Percentiles rank a stretch among this genome's conserved stretches.
Evolutionary conservation across 2,797 vertebrate genomes (phyloP).

Genomic region (Mormyrops attenuatus): DNA sequence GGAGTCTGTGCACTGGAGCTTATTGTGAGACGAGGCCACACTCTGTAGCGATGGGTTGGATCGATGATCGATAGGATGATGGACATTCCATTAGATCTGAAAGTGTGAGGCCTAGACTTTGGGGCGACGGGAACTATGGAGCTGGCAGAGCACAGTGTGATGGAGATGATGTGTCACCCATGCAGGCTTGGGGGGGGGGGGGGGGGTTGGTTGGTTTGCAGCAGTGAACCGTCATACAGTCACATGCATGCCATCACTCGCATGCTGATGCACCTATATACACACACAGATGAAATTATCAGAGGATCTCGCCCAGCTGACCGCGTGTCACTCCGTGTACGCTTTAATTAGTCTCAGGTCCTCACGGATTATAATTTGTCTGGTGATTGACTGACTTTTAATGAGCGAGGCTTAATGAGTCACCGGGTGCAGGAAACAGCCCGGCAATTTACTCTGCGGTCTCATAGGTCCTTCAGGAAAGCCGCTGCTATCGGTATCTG

Average conservation of each 20-base stretch:
- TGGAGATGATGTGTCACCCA: neutral
- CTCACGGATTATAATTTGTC: slow-evolving; percentile 3
- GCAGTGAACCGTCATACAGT: neutral
- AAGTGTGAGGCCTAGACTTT: neutral
- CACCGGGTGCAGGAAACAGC: neutral
- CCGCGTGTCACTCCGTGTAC: neutral
- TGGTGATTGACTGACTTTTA: slow-evolving; percentile 19
- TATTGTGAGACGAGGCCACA: neutral
- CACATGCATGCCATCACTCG: neutral
- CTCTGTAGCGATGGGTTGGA: neutral
- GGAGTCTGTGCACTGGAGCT: neutral
- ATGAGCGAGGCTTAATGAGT: slow-evolving; percentile 13
- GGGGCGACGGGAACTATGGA: neutral
- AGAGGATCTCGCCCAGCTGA: neutral
- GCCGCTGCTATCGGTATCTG: neutral
- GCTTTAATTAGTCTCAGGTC: slow-evolving; percentile 11
- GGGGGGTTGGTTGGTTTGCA: neutral
- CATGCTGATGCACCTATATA: neutral
- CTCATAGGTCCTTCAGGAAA: neutral
- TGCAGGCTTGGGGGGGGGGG: neutral
- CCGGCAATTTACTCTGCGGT: neutral
- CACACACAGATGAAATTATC: neutral
- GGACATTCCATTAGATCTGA: neutral
- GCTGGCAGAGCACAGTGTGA: neutral
- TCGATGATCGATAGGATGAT: neutral